Evolutionary conservation across 2,888 invertebrate genomes (phyloP).

Genomic region (Colletes collaris): DNA sequence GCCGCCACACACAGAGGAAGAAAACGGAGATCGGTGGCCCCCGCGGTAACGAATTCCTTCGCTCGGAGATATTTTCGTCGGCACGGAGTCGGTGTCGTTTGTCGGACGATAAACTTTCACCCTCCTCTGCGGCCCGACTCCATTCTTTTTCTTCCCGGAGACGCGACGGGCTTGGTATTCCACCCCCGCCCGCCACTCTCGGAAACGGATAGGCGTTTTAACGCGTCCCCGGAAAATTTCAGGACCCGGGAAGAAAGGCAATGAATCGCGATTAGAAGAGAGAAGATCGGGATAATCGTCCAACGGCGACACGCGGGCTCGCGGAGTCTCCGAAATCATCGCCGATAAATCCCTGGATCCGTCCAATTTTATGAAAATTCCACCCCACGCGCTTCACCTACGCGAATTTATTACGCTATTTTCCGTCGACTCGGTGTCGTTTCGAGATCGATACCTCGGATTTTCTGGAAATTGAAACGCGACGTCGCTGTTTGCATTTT

Average conservation of each 20-base stretch:
- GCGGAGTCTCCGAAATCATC: not conserved
- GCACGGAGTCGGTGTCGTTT: conserved; percentile 55
- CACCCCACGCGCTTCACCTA: too few species aligned
- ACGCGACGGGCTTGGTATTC: conserved; percentile 28
- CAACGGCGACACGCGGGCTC: too few species aligned
- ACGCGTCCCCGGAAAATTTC: conserved; percentile 21
- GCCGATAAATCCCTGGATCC: conserved; percentile 15
- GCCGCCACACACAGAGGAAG: conserved; percentile 34
- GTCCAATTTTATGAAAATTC: not conserved
- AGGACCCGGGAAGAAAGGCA: not conserved
- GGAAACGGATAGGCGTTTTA: conserved; percentile 28
- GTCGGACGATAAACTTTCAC: conserved; percentile 61
- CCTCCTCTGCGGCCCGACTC: conserved; percentile 8
- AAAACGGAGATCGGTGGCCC: conserved; percentile 9
- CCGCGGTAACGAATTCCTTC: conserved; percentile 57
- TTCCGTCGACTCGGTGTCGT: too few species aligned
- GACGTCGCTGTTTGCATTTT: too few species aligned
- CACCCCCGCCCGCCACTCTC: conserved; percentile 24
- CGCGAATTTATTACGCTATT: too few species aligned
- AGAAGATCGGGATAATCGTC: conserved; percentile 46
- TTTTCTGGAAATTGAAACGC: too few species aligned
- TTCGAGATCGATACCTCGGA: too few species aligned
- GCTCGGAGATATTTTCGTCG: conserved; percentile 62
- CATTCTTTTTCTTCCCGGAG: conserved; percentile 22
- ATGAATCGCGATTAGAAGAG: conserved; percentile 46